Percentiles rank a stretch among this genome's conserved stretches.
Evolutionary conservation across 2,113 vertebrate species (phyloP).

Genomic region (Syngnathus scovelli): DNA sequence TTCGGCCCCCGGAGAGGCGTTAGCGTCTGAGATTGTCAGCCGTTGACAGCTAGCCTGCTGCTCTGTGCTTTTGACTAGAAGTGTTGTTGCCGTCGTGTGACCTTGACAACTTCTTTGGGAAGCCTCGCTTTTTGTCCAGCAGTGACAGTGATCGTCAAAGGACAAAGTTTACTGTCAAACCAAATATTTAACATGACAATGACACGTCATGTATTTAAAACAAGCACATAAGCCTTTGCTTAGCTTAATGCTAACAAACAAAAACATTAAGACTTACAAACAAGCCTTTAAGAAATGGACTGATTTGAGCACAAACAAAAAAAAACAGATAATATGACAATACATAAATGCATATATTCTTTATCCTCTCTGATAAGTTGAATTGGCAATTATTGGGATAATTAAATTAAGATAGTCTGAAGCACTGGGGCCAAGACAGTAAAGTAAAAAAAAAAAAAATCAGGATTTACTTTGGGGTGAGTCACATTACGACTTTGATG

Average conservation of each 20-base stretch:
- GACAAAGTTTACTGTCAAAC: not conserved
- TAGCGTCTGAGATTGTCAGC: conserved; percentile 46
- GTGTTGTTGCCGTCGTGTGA: conserved; percentile 53
- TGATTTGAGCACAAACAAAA: too few relatives aligned
- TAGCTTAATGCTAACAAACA: too few relatives aligned
- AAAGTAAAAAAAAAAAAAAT: conserved; percentile 4
- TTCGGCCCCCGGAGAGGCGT: conserved; percentile 33
- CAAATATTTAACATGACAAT: not conserved
- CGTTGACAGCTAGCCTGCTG: conserved; percentile 54
- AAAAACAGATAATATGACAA: too few relatives aligned
- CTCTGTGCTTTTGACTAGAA: conserved; percentile 25
- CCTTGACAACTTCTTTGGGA: conserved; percentile 57
- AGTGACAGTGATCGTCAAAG: not conserved
- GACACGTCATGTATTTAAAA: too few relatives aligned
- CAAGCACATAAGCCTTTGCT: too few relatives aligned
- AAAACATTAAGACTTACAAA: too few relatives aligned
- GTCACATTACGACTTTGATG: conserved; percentile 29
- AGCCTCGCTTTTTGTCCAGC: conserved; percentile 17
- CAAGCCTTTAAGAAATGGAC: too few relatives aligned
- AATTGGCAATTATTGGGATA: not conserved
- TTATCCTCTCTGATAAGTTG: not conserved
- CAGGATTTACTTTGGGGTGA: conserved; percentile 23
- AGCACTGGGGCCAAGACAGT: not conserved
- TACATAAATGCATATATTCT: too few relatives aligned
- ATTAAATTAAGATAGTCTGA: not conserved